A percentile compares a stretch with the other conserved stretches of the same genome.
These are phyloP conservation scores for Trigoniulus corallinus DNA, from an alignment of 1,140 invertebrate species.

Conservation along the genomic window DNA sequence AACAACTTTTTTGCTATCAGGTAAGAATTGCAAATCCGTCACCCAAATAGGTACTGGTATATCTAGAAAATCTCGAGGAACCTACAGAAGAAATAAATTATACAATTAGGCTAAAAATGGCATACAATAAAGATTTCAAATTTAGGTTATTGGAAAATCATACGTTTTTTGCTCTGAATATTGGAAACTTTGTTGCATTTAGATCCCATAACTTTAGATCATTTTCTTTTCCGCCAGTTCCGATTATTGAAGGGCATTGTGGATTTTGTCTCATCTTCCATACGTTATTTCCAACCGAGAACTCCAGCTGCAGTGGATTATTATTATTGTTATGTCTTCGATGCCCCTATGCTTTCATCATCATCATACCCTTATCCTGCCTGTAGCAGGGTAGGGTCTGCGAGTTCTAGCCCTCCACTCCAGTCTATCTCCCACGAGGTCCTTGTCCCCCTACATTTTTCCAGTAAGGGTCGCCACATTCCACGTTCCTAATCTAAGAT, in stretches of 20 bases:
- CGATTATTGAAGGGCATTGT: slow-evolving; percentile 31
- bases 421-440: too few relatives aligned
- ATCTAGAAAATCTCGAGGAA: slow-evolving; percentile 53
- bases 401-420: too few relatives aligned
- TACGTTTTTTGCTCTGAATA: slow-evolving; percentile 55
- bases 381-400: too few relatives aligned
- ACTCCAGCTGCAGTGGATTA: slow-evolving; percentile 1
- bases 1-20: slow-evolving; percentile 31
- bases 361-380: too few relatives aligned
- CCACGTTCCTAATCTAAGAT: too few relatives aligned
- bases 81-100: slow-evolving; percentile 25
- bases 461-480: too few relatives aligned
- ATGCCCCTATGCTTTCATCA: background rate
- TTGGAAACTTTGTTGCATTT: slow-evolving; percentile 24
- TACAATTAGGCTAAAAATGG: slow-evolving; percentile 9
- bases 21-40: slow-evolving; percentile 45
- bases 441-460: too few relatives aligned
- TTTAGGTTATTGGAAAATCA: slow-evolving; percentile 12
- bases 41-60: slow-evolving; percentile 62
- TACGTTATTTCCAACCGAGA: slow-evolving; percentile 26
- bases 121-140: slow-evolving; percentile 8
- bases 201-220: slow-evolving; percentile 57
- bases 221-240: slow-evolving; percentile 55
- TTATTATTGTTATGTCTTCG: background rate
- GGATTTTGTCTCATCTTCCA: slow-evolving; percentile 33